phyloP scores from a whole-genome alignment of 2,797 vertebrate genomes.

The Paedocypris micromegethes region DNA sequence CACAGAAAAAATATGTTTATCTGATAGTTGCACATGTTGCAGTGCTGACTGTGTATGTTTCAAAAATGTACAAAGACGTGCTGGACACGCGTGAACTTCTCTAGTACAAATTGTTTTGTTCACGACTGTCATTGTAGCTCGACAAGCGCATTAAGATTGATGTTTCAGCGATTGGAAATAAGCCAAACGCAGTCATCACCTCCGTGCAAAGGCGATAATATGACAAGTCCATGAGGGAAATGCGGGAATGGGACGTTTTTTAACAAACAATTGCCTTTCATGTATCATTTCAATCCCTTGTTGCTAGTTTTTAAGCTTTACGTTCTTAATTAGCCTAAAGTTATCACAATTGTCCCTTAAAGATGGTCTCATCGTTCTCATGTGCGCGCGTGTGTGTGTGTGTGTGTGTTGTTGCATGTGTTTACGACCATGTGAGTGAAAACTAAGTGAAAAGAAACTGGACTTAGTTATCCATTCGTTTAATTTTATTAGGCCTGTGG shows the following conservation, averaged over 20 bases:
- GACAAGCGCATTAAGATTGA: conserved; percentile 11
- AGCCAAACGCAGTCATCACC: conserved; percentile 66
- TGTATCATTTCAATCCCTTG: conserved; percentile 57
- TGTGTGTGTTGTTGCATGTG: conserved; percentile 1
- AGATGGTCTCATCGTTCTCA: no score
- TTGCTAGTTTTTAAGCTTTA: conserved; percentile 47
- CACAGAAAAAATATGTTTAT: no score
- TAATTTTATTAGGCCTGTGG: conserved; percentile 38
- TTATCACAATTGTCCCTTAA: no score
- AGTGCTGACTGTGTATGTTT: no score
- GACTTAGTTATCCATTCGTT: conserved; percentile 31
- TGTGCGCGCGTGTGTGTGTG: not conserved
- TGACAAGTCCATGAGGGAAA: conserved; percentile 60
- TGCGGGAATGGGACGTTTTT: conserved; percentile 56
- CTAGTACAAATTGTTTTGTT: no score
- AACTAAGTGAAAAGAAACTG: conserved; percentile 21
- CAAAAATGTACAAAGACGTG: no score
- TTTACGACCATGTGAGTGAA: not conserved
- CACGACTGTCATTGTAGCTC: no score
- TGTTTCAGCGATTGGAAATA: conserved; percentile 50
- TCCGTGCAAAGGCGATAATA: conserved; percentile 57
- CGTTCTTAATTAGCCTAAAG: no score
- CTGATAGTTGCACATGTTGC: no score
- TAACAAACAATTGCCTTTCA: conserved; percentile 58
- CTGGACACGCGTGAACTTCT: no score